Evolutionary conservation across 2,888 invertebrate genomes (phyloP).

Genomic region (Drosophila mettleri): DNA sequence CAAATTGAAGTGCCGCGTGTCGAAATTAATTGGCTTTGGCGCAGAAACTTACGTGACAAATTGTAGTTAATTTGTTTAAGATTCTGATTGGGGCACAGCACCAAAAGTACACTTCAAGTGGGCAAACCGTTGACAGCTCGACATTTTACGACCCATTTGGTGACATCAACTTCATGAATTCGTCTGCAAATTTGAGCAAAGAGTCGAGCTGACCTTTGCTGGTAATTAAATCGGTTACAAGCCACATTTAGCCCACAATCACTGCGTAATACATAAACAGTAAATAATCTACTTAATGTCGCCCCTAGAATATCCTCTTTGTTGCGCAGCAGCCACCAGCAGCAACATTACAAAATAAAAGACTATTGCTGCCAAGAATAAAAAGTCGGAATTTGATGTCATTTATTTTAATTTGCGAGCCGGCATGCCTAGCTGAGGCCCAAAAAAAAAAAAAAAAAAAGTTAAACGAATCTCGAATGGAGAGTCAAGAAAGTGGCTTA

Average conservation of each 20-base stretch:
- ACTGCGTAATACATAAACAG: constrained; percentile 26
- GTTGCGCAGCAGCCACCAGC: not conserved
- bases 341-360: constrained; percentile 18
- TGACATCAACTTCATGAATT: constrained; percentile 53
- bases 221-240: constrained; percentile 64
- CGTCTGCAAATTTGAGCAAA: constrained; percentile 31
- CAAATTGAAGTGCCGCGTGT: constrained; percentile 17
- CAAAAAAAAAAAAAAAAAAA: too few relatives aligned
- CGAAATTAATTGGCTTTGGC: constrained; percentile 41
- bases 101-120: constrained; percentile 16
- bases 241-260: constrained; percentile 24
- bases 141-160: constrained; percentile 50
- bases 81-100: constrained; percentile 20
- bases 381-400: constrained; percentile 41
- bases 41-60: constrained; percentile 48
- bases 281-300: constrained; percentile 65
- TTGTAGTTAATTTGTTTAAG: constrained; percentile 51
- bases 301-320: constrained; percentile 40
- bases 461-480: constrained; percentile 10
- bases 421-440: constrained; percentile 54
- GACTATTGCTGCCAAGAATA: constrained; percentile 32
- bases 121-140: constrained; percentile 20
- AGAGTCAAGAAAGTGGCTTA: constrained; percentile 6
- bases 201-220: constrained; percentile 31
- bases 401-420: constrained; percentile 74